Conservation (phyloP, 2,888 invertebrate species). For the Heteropelma amictum region DNA sequence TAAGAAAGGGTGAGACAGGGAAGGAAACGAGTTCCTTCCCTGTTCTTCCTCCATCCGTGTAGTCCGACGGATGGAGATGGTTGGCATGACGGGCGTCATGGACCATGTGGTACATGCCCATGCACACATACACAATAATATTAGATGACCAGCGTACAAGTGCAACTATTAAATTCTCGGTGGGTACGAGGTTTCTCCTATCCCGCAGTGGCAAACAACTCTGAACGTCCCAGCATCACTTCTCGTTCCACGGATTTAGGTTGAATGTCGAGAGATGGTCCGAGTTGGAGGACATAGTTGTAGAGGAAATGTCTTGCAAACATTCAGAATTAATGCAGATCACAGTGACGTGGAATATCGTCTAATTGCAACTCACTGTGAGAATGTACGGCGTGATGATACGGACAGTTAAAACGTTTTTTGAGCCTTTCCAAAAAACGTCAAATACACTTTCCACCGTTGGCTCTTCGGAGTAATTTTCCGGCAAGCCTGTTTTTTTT, state of each 20-base stretch:
- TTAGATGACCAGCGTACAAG: slow-evolving; percentile 49
- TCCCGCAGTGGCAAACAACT: slow-evolving; percentile 14
- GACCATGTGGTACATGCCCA: slow-evolving; percentile 65
- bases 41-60: too few species aligned
- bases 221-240: slow-evolving; percentile 1
- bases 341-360: neutral
- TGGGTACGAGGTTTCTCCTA: slow-evolving; percentile 45
- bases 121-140: slow-evolving; percentile 20
- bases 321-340: slow-evolving; percentile 38
- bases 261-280: slow-evolving; percentile 17
- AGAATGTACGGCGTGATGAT: neutral
- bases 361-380: slow-evolving; percentile 13
- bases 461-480: neutral
- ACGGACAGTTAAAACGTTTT: neutral
- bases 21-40: slow-evolving; percentile 19
- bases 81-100: slow-evolving; percentile 61
- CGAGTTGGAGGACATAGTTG: neutral
- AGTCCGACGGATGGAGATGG: slow-evolving; percentile 58
- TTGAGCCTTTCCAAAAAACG: neutral
- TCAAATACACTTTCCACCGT: neutral
- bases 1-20: slow-evolving; percentile 9
- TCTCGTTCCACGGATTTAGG: slow-evolving; percentile 7
- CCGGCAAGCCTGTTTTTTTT: too few species aligned
- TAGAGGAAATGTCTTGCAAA: slow-evolving; percentile 19
- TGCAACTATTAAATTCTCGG: slow-evolving; percentile 68